phyloP scores from a whole-genome alignment of 2,113 vertebrate genomes.

The Chroicocephalus ridibundus region DNA sequence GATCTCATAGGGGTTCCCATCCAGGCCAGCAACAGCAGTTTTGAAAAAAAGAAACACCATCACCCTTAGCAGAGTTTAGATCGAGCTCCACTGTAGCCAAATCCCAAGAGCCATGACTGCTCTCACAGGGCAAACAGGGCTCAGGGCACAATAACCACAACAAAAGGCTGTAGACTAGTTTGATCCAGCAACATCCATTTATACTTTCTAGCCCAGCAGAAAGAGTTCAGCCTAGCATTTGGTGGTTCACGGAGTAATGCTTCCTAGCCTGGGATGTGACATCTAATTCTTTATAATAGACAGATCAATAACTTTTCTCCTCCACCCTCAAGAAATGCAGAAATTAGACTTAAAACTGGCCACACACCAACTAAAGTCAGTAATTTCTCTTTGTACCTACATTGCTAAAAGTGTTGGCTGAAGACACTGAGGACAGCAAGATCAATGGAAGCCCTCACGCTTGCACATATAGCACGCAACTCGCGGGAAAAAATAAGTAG shows the following conservation, averaged over 20 bases:
- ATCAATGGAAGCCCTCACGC: background rate
- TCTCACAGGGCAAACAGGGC: background rate
- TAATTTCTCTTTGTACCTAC: background rate
- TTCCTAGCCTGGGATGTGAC: background rate
- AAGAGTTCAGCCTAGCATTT: background rate
- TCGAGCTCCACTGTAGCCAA: background rate
- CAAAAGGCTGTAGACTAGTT: background rate
- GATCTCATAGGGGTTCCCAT: background rate
- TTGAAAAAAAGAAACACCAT: background rate
- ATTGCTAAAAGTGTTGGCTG: background rate
- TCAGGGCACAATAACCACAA: background rate
- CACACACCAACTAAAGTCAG: background rate
- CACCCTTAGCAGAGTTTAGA: background rate
- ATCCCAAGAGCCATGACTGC: background rate
- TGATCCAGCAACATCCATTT: background rate
- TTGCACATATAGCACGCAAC: background rate
- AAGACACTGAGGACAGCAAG: constrained; percentile 3
- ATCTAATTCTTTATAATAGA: background rate
- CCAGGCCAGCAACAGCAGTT: background rate
- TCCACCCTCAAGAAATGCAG: background rate
- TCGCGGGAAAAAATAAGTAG: background rate
- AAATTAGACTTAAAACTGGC: constrained; percentile 15
- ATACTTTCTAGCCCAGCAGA: background rate
- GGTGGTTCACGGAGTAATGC: background rate
- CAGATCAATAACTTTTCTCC: background rate